phyloP scores from a whole-genome alignment of 2,113 vertebrate species.

The Hiodon alosoides region DNA sequence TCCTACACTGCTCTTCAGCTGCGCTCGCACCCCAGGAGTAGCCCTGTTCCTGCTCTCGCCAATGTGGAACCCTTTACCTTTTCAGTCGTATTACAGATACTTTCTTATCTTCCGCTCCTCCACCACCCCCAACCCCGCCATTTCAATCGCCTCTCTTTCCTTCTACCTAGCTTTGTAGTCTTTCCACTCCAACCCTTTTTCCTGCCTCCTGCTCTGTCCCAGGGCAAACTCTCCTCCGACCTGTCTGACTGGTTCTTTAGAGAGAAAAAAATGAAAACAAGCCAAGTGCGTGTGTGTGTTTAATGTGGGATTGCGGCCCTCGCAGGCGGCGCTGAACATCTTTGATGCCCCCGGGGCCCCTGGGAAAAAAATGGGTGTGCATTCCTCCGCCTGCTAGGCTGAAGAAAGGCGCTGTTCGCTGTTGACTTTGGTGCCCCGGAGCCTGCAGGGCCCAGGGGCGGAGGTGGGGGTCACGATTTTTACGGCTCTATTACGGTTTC shows the following conservation, averaged over 20 bases:
- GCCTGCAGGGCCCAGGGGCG: slow-evolving; percentile 45
- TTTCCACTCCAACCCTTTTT: slow-evolving; percentile 37
- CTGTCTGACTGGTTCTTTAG: slow-evolving; percentile 56
- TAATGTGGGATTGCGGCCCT: background rate
- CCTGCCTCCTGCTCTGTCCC: slow-evolving; percentile 31
- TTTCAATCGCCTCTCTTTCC: background rate
- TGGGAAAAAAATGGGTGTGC: slow-evolving; percentile 32
- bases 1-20: background rate
- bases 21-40: background rate
- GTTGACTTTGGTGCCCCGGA: slow-evolving; percentile 55
- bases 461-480: background rate
- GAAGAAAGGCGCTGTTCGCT: slow-evolving; percentile 55
- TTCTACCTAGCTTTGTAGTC: background rate
- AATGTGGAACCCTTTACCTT: background rate
- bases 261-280: background rate
- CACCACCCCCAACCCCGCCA: background rate
- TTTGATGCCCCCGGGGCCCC: slow-evolving; percentile 36
- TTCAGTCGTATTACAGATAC: too few species aligned
- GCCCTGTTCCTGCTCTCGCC: background rate
- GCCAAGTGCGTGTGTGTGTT: background rate
- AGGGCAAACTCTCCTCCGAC: slow-evolving; percentile 48
- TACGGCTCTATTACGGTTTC: slow-evolving; percentile 14
- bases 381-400: slow-evolving; percentile 53
- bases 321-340: background rate
- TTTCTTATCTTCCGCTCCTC: too few species aligned